These are phyloP conservation scores for Dione juno DNA, from an alignment of 2,888 invertebrate species.

Conservation along the genomic window DNA sequence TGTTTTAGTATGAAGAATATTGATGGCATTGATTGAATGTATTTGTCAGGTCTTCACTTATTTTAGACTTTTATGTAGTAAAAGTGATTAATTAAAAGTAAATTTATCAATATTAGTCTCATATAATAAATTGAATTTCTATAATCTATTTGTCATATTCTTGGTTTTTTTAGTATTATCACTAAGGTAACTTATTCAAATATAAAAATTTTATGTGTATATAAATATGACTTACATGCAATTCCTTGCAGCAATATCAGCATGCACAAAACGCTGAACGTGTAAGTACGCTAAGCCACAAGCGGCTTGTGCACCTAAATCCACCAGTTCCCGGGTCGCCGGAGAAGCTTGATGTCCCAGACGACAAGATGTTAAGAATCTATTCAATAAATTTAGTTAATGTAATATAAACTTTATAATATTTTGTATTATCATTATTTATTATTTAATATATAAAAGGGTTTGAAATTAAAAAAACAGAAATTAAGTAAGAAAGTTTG, in stretches of 20 bases:
- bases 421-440: too few species aligned
- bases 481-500: too few species aligned
- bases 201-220: neutral
- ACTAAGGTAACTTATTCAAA: too few species aligned
- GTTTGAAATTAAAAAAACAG: too few species aligned
- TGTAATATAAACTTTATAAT: neutral
- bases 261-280: conserved; percentile 93
- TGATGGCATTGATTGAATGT: neutral
- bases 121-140: too few species aligned
- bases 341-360: conserved; percentile 79
- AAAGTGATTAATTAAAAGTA: too few species aligned
- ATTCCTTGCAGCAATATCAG: conserved; percentile 95
- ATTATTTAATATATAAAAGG: too few species aligned
- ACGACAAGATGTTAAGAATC: conserved; percentile 77
- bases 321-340: conserved; percentile 91
- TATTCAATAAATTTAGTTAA: conserved; percentile 44
- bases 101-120: too few species aligned
- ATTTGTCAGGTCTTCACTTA: too few species aligned
- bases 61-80: too few species aligned
- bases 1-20: conserved; percentile 52
- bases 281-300: conserved; percentile 95
- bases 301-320: conserved; percentile 93
- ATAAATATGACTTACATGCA: conserved; percentile 89
- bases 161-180: too few species aligned
- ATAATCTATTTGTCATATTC: too few species aligned